phyloP scores from a whole-genome alignment of 2,113 vertebrate species.

The Nerophis ophidion region DNA sequence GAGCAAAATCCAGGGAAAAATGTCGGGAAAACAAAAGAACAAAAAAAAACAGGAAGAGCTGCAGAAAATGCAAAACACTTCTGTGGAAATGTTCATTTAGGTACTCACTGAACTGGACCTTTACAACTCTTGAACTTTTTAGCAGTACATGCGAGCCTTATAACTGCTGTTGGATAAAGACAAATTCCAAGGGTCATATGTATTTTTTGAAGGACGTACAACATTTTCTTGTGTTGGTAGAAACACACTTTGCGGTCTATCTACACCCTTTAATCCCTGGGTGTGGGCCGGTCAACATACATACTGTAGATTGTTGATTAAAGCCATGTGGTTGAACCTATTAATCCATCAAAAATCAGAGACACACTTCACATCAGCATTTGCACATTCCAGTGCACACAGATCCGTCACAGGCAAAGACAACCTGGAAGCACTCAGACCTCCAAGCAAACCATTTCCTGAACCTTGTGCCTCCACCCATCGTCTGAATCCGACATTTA shows the following conservation, averaged over 20 bases:
- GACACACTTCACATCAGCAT: slow-evolving; percentile 37
- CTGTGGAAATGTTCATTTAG: too few species aligned
- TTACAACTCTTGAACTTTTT: too few species aligned
- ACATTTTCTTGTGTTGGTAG: neutral
- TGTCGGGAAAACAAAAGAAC: too few species aligned
- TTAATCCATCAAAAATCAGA: slow-evolving; percentile 53
- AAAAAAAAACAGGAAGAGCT: too few species aligned
- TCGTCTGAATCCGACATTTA: slow-evolving; percentile 43
- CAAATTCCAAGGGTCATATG: too few species aligned
- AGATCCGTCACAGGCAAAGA: slow-evolving; percentile 57
- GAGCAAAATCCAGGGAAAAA: too few species aligned
- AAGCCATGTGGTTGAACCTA: slow-evolving; percentile 40
- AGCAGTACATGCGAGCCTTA: too few species aligned
- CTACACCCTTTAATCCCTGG: slow-evolving; percentile 34
- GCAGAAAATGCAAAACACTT: too few species aligned
- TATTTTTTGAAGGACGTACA: too few species aligned
- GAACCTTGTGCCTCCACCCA: slow-evolving; percentile 41
- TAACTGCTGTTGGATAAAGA: too few species aligned
- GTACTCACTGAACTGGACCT: too few species aligned
- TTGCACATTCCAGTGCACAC: slow-evolving; percentile 47
- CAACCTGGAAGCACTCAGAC: slow-evolving; percentile 63
- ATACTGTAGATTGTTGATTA: slow-evolving; percentile 27
- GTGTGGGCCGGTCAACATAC: slow-evolving; percentile 42
- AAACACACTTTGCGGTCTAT: slow-evolving; percentile 14
- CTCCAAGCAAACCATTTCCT: slow-evolving; percentile 60